Base-by-base conservation (phyloP, 2,113 vertebrate species). In the Lasiurus borealis region DNA sequence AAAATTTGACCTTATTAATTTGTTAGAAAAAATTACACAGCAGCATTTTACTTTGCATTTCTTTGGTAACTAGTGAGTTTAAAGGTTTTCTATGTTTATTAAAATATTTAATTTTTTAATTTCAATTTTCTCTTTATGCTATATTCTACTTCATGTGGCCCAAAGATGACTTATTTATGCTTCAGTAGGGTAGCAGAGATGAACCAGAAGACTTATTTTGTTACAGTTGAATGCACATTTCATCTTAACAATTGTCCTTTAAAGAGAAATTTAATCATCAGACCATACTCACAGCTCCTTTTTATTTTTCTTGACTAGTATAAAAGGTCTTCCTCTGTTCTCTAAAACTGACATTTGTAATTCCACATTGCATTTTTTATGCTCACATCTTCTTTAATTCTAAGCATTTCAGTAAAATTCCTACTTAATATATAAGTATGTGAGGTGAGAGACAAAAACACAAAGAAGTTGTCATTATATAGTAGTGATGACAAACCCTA, bases 181-280 rank as follows among this genome's bases (percentile, higher is more conserved):
- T 14, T 81, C 64, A 88, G 6, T 71, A 34, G 0, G 75, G 2
- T 23, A 71, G 54, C 46, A 72, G 71, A 46, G 8, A 72, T 80
- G 73, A 86, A 85, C 6, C 2, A 10, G 23, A 87, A 29, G 12
- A 91, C 73, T 40, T 5, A 90, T 5, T 62, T 76, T 68, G 23
- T 91, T 92, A 10, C 36, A 57, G 54, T 23, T 40, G 11, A 57
- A 71, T 89, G 5, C 44, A 84, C 36, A 71, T 59, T 84, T 83
- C 54, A 77, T 90, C 6, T 64, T 21, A 66, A 23, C 31, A 66
- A 84, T 46, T 93, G 11, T 77, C 3, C 29, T 68, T 72, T 40
- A 16, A 88, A 90, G 71, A 69, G 5, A 87, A 85, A 96, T 90
- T 31, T 64, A 93, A 52, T n/a, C 2, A 82, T 2, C 6, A 88